Conservation (phyloP, 2,113 vertebrate genomes). For the Oriolus oriolus region DNA sequence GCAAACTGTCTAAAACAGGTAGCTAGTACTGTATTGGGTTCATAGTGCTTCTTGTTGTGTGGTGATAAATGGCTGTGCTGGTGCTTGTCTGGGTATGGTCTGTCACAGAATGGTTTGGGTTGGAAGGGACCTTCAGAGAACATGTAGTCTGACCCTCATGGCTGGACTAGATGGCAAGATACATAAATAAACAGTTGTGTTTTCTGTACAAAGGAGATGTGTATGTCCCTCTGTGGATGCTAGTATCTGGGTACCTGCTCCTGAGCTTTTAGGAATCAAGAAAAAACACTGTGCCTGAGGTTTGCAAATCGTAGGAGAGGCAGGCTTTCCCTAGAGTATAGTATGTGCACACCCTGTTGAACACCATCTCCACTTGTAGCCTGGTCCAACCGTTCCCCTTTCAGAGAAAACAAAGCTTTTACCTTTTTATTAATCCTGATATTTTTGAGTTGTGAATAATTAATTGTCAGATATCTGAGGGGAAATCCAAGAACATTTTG, state of each 20-base stretch:
- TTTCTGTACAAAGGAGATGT: neutral
- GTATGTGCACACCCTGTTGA: accelerated
- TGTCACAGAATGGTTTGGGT: neutral
- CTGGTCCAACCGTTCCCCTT: neutral
- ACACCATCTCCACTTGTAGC: neutral
- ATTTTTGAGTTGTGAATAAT: neutral
- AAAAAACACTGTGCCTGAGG: neutral
- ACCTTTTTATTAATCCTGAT: neutral
- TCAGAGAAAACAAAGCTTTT: neutral
- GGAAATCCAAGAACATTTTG: neutral
- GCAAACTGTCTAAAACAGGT: slow-evolving; percentile 86
- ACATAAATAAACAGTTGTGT: neutral
- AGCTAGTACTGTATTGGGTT: slow-evolving; percentile 66
- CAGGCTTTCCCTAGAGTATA: neutral
- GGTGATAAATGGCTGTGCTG: neutral
- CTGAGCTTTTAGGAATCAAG: neutral
- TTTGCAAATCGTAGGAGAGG: neutral
- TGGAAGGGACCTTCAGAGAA: neutral
- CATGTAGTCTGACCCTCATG: neutral
- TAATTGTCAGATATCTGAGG: neutral
- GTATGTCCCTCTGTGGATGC: accelerated
- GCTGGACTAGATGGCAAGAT: neutral
- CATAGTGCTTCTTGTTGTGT: neutral
- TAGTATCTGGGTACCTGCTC: neutral
- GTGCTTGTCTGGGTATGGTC: neutral